Evolutionary conservation across 2,888 invertebrate genomes (phyloP), one percentile per base, ranked within the genome.

Genomic region (Tinea trinotella): DNA sequence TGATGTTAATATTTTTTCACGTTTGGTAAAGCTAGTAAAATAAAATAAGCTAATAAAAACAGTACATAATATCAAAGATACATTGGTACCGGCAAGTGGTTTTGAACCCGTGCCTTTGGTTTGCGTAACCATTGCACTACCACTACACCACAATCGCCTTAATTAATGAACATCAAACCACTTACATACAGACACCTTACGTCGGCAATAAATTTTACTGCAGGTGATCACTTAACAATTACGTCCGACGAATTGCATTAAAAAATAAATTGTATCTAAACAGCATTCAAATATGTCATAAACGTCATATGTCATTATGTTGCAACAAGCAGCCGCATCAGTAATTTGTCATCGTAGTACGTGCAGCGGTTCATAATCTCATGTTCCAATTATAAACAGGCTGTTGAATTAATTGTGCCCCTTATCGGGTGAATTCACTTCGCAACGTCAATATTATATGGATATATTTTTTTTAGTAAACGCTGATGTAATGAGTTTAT

Each of bases 321-420:
- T 50, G 58, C 58, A 61, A n/a, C 64, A 67, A 63, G 64, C 70
- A 67, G 65, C 70, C 66, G 74, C 64, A 24, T 50, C 50, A 64
- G 68, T 74, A 80, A 83, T 81, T 80, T 81, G 81, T 80, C 77
- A 59, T 13, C 56, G 57, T 50, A 55, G 62, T 71, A 79, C 80
- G 80, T 80, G 78, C 58, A 70, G 72, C 69, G 79, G 66, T 74
- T 83, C 78, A 77, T 80, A 80, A 83, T 77, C 68, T 70, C 66
- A 64, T 61, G 64, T 64, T 65, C 71, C 79, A 77, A 76, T 80
- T 79, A 76, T 71, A 64, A 65, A 65, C 61, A 64, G 63, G 63
- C 66, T 68, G 67, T 71, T 74, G 71, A 71, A 77, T 80, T 80
- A 76, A 77, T 75, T 71, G 70, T 65, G 61, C 62, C 62, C 78